Conservation (phyloP, 2,888 invertebrate genomes). For the Aelia acuminata region DNA sequence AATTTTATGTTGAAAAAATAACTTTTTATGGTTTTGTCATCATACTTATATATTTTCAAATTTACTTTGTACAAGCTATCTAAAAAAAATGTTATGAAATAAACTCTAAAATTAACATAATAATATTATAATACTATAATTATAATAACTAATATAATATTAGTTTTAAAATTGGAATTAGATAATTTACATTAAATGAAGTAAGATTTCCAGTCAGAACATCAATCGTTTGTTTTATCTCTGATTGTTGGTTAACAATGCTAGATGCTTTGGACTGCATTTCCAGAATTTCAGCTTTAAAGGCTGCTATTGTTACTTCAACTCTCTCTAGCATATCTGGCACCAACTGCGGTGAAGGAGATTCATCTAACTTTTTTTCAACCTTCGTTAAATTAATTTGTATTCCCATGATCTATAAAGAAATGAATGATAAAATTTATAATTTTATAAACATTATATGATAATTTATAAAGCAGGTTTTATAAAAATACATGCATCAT, state of each 20-base stretch:
- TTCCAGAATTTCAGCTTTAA: conserved; percentile 75
- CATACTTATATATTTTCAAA: too few relatives aligned
- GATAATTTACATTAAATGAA: conserved; percentile 66
- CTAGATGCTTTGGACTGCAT: conserved; percentile 69
- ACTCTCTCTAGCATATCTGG: conserved; percentile 74
- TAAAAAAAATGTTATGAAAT: too few relatives aligned
- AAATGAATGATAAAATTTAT: conserved; percentile 49
- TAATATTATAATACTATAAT: too few relatives aligned
- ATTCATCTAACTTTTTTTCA: conserved; percentile 74
- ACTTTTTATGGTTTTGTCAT: too few relatives aligned
- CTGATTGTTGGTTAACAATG: conserved; percentile 68
- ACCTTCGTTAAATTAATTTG: conserved; percentile 72
- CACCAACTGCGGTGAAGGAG: conserved; percentile 75
- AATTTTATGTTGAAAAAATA: too few relatives aligned
- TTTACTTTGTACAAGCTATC: too few relatives aligned
- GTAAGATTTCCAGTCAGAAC: conserved; percentile 67
- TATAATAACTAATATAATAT: too few relatives aligned
- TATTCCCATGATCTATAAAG: conserved; percentile 70
- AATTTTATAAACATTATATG: neutral
- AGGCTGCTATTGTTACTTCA: conserved; percentile 73
- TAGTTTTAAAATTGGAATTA: too few relatives aligned
- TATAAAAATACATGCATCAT: too few relatives aligned
- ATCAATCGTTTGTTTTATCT: conserved; percentile 64
- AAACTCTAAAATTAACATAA: too few relatives aligned
- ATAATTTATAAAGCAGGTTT: neutral